These are phyloP conservation scores for rabbit (Oryctolagus cuniculus) DNA, from an alignment of 2,113 vertebrate genomes.

Conservation along the genomic window DNA sequence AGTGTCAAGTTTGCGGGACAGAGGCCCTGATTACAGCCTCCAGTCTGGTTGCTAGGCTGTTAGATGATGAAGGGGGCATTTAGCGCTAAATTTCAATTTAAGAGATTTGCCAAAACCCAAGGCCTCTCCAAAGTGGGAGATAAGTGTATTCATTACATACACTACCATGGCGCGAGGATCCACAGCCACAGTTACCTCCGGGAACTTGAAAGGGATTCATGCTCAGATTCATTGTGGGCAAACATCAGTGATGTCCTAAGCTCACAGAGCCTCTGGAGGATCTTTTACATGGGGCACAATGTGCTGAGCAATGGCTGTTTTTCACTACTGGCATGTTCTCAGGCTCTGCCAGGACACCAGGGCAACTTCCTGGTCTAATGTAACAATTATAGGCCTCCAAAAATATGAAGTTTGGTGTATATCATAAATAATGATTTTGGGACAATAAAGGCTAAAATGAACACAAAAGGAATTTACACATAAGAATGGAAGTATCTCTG, in stretches of 20 bases:
- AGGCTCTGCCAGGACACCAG: background rate
- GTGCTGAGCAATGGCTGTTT: background rate
- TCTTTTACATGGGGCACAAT: constrained; percentile 13
- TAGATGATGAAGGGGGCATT: background rate
- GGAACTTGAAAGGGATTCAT: constrained; percentile 40
- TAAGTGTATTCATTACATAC: fast-evolving
- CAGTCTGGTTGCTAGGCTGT: too few relatives aligned
- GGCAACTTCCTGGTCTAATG: background rate
- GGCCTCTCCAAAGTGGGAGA: background rate
- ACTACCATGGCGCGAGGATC: fast-evolving
- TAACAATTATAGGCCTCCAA: background rate
- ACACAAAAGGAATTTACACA: background rate
- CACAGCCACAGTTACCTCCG: background rate
- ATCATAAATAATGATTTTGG: background rate
- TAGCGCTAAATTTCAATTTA: background rate
- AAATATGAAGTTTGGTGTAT: background rate
- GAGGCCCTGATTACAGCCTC: background rate
- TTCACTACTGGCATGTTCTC: background rate
- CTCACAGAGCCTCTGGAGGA: background rate
- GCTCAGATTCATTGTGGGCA: background rate
- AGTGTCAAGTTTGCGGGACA: background rate
- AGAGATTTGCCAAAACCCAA: background rate
- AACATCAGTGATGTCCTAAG: constrained; percentile 3
- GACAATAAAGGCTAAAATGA: constrained; percentile 59
- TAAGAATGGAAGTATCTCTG: background rate